Base-by-base conservation (phyloP, 2,888 invertebrate genomes). In the Orgyia antiqua region DNA sequence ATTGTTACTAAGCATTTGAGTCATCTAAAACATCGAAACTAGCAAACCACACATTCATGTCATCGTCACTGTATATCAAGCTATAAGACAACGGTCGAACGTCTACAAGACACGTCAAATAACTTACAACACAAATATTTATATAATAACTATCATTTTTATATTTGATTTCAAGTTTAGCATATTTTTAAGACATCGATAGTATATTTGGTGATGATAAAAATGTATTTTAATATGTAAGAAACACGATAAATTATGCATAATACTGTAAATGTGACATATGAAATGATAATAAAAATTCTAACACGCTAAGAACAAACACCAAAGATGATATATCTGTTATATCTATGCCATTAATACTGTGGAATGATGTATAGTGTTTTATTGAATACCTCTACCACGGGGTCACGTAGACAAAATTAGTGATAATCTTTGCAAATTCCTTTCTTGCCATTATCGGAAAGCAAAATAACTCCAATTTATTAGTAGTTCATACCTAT, bases 41-140 rank as follows among this genome's bases (percentile, higher is more conserved):
- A n/a, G n/a, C n/a, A n/a, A n/a, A n/a, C n/a, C n/a, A n/a, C n/a
- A n/a, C n/a, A n/a, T n/a, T n/a, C n/a, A n/a, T n/a, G n/a, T n/a
- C n/a, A n/a, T n/a, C n/a, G n/a, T n/a, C n/a, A n/a, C n/a, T n/a
- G n/a, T n/a, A n/a, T n/a, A n/a, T n/a, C n/a, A n/a, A n/a, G n/a
- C n/a, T n/a, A n/a, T n/a, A n/a, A n/a, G n/a, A n/a, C n/a, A n/a
- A n/a, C n/a, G n/a, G n/a, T n/a, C n/a, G 42, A 47, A 60, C 56
- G 63, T 54, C 51, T 45, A 58, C 54, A 51, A 49, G 51, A 58
- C 47, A 57, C 59, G 68, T 68, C 70, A 66, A 65, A 70, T 61
- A 61, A 47, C 57, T 60, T 54, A 34, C 43, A 52, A n/a, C 46
- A 48, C 50, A 49, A 56, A 56, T 58, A 69, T 72, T 63, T 58